Conservation (phyloP, 2,888 invertebrate species). For the Noctua janthe region DNA sequence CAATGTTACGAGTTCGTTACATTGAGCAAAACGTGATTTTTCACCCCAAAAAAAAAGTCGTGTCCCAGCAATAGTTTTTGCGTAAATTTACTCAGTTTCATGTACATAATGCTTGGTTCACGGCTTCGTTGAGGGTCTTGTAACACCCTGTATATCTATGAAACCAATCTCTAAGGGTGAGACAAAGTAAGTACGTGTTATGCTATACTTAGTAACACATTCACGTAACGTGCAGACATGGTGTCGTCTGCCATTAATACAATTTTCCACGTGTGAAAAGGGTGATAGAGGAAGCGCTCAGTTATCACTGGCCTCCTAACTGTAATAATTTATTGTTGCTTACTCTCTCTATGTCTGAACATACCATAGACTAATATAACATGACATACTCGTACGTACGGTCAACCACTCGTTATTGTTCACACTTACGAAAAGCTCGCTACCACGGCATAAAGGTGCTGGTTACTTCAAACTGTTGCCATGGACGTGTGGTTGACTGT, state of each 20-base stretch:
- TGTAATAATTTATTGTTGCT: constrained; percentile 63
- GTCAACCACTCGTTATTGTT: background rate
- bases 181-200: background rate
- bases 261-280: constrained; percentile 29
- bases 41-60: too few relatives aligned
- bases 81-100: too few relatives aligned
- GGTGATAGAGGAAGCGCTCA: constrained; percentile 50
- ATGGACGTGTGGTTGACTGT: background rate
- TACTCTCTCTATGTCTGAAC: constrained; percentile 44
- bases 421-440: background rate
- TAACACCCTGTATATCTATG: background rate
- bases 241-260: constrained; percentile 40
- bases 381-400: constrained; percentile 15
- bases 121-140: too few relatives aligned
- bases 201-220: constrained; percentile 3
- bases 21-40: too few relatives aligned
- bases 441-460: background rate
- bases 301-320: constrained; percentile 62
- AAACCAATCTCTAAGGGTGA: background rate
- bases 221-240: constrained; percentile 33
- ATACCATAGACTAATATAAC: constrained; percentile 22
- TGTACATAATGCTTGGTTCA: too few relatives aligned
- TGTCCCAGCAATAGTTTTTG: too few relatives aligned
- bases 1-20: too few relatives aligned
- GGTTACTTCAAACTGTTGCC: background rate